Evolutionary conservation across 2,113 vertebrate species (phyloP).

Genomic region (Poicephalus gulielmi): DNA sequence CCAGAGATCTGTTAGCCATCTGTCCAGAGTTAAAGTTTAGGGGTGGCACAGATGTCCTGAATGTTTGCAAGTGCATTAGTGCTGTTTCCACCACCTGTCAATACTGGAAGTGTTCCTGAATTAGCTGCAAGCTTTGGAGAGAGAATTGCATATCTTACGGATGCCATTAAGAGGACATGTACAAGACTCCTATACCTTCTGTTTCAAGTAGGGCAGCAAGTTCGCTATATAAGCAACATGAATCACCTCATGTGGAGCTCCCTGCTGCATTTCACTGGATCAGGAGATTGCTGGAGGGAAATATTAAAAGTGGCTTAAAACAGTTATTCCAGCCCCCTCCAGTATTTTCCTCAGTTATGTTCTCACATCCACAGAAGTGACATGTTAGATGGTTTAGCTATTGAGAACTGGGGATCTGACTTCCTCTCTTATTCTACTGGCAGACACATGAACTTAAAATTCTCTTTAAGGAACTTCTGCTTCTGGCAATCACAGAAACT

Average conservation of each 20-base stretch:
- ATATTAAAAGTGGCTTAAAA: neutral
- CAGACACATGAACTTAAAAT: neutral
- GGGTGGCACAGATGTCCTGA: neutral
- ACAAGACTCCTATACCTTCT: neutral
- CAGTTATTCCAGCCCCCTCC: neutral
- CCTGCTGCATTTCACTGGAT: neutral
- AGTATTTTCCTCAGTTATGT: neutral
- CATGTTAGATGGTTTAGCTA: neutral
- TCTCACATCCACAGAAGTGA: neutral
- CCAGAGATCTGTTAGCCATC: neutral
- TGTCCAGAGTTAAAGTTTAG: neutral
- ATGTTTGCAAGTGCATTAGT: neutral
- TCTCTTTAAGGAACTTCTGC: neutral
- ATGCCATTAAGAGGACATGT: neutral
- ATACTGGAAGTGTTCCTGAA: neutral
- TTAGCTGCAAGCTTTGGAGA: neutral
- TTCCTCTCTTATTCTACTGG: neutral
- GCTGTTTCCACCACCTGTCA: neutral
- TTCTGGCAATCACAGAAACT: neutral
- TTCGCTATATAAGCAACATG: neutral
- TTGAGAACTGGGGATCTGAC: neutral
- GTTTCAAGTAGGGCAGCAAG: neutral
- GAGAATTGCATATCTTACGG: neutral
- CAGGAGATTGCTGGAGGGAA: neutral
- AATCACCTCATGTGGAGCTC: neutral